Percentiles rank a stretch among this genome's conserved stretches.
These are phyloP conservation scores for Anastatus disparis DNA, from an alignment of 1,140 invertebrate species.

Conservation along the genomic window DNA sequence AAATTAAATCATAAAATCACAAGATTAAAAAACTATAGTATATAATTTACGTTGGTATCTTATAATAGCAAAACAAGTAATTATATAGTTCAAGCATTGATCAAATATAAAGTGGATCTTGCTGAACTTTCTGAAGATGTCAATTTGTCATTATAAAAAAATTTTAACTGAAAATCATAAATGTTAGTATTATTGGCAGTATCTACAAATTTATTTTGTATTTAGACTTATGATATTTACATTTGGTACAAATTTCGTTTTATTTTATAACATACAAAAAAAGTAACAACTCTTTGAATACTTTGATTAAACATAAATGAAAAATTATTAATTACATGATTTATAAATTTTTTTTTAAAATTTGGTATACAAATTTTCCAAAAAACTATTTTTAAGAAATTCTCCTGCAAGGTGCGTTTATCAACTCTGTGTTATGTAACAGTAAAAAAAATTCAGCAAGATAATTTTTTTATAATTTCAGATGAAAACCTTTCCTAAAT, in stretches of 20 bases:
- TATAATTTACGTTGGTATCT: too few relatives aligned
- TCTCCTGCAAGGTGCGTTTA: slow-evolving; percentile 24
- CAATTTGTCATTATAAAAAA: too few relatives aligned
- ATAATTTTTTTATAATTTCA: neutral
- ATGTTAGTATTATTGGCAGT: slow-evolving; percentile 37
- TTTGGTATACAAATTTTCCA: slow-evolving; percentile 17
- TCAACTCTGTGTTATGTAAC: slow-evolving; percentile 12
- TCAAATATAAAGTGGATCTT: too few relatives aligned
- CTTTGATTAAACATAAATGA: slow-evolving; percentile 13
- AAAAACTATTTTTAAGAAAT: slow-evolving; percentile 9
- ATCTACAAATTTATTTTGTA: slow-evolving; percentile 43
- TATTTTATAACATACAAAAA: slow-evolving; percentile 38
- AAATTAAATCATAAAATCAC: too few relatives aligned
- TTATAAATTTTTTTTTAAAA: neutral
- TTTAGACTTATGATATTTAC: slow-evolving; percentile 35
- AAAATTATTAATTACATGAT: slow-evolving; percentile 12
- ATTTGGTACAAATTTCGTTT: slow-evolving; percentile 38
- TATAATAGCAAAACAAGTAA: too few relatives aligned
- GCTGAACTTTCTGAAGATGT: too few relatives aligned
- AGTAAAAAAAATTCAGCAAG: slow-evolving; percentile 15
- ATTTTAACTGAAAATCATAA: too few relatives aligned
- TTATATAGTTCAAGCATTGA: too few relatives aligned
- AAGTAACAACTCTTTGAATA: slow-evolving; percentile 28
- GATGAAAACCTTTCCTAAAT: slow-evolving; percentile 12
- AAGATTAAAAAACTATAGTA: too few relatives aligned